phyloP scores from a whole-genome alignment of 2,113 vertebrate species.

The Menidia beryllina region DNA sequence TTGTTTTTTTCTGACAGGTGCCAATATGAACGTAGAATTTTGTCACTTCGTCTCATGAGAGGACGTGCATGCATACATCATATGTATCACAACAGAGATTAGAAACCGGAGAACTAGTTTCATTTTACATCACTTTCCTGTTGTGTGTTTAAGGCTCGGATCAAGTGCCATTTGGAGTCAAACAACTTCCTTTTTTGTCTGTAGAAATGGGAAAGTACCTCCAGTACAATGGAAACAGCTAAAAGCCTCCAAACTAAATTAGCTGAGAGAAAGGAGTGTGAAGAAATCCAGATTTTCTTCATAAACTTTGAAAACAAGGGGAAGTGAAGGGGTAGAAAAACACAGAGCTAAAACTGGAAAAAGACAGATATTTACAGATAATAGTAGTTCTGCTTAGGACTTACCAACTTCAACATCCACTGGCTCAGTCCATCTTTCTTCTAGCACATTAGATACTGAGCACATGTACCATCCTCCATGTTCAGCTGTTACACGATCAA shows the following conservation, averaged over 20 bases:
- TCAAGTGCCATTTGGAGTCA: slow-evolving; percentile 50
- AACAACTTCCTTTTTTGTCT: slow-evolving; percentile 67
- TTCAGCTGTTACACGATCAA: slow-evolving; percentile 59
- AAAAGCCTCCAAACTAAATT: slow-evolving; percentile 33
- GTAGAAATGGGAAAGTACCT: slow-evolving; percentile 80
- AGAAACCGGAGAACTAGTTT: slow-evolving; percentile 61
- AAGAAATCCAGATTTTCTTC: slow-evolving; percentile 1
- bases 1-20: not conserved
- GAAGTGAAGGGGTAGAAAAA: slow-evolving; percentile 6
- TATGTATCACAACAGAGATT: slow-evolving; percentile 9
- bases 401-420: slow-evolving; percentile 85
- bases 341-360: not conserved
- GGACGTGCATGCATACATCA: not conserved
- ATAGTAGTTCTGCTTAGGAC: slow-evolving; percentile 21
- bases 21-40: not conserved
- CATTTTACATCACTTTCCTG: slow-evolving; percentile 73
- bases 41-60: not conserved
- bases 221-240: slow-evolving; percentile 65
- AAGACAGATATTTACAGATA: slow-evolving; percentile 1
- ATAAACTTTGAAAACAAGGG: not conserved
- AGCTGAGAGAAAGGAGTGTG: slow-evolving; percentile 36
- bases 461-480: slow-evolving; percentile 85
- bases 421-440: slow-evolving; percentile 84
- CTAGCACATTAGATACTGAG: slow-evolving; percentile 80
- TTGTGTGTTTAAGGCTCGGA: slow-evolving; percentile 39